phyloP scores from a whole-genome alignment of 2,888 invertebrate species.

The Ormyrus thymus region DNA sequence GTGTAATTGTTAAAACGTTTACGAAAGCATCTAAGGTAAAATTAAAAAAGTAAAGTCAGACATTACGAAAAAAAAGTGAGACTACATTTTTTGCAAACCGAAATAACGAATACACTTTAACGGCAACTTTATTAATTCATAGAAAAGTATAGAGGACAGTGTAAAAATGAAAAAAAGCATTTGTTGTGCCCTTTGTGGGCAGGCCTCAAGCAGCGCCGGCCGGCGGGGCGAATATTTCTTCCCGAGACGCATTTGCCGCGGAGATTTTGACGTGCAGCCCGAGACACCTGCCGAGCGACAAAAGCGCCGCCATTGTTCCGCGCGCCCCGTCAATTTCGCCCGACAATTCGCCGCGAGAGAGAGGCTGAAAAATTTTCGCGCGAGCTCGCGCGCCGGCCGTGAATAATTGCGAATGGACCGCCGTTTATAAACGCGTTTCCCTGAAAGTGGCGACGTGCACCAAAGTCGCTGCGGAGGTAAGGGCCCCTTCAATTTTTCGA shows the following conservation, averaged over 20 bases:
- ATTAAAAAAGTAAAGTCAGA: too few relatives aligned
- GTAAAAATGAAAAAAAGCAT: too few relatives aligned
- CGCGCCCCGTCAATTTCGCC: constrained; percentile 23
- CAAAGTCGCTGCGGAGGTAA: too few relatives aligned
- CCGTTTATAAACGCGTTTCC: not conserved
- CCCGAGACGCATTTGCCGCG: not conserved
- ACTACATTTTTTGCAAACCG: too few relatives aligned
- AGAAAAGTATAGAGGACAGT: too few relatives aligned
- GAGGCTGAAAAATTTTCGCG: constrained; percentile 15
- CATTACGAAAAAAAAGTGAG: too few relatives aligned
- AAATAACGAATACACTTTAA: too few relatives aligned
- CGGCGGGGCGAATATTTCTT: constrained; percentile 11
- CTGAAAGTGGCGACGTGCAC: too few relatives aligned
- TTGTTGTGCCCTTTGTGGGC: not conserved
- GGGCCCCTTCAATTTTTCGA: too few relatives aligned
- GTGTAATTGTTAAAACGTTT: too few relatives aligned
- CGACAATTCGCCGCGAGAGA: constrained; percentile 10
- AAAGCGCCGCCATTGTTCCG: constrained; percentile 37
- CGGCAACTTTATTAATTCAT: too few relatives aligned
- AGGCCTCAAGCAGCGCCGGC: not conserved
- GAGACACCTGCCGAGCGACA: constrained; percentile 40
- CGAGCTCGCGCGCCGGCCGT: constrained; percentile 10
- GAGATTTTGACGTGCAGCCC: constrained; percentile 21
- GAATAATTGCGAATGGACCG: constrained; percentile 4
- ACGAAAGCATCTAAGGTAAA: too few relatives aligned